Evolutionary conservation across 1,140 invertebrate genomes (phyloP).

Genomic region (Eurytemora carolleeae): DNA sequence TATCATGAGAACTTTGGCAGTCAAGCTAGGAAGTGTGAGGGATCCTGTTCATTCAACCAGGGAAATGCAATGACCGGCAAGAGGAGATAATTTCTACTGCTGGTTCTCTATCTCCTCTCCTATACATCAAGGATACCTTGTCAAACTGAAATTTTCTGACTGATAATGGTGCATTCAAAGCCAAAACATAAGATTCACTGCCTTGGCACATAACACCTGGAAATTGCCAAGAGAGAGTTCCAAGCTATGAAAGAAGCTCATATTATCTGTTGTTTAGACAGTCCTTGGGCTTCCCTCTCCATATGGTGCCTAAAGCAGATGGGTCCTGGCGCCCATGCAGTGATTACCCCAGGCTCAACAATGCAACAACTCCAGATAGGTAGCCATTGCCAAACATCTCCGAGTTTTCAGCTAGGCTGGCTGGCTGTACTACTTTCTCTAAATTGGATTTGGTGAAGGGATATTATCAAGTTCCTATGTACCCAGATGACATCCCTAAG

Average conservation of each 20-base stretch:
- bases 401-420: conserved; percentile 15
- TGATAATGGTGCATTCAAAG: neutral
- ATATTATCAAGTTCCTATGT: conserved; percentile 20
- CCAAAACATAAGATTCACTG: neutral
- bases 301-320: conserved; percentile 19
- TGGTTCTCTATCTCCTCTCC: neutral
- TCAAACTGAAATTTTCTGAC: neutral
- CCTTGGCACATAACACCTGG: neutral
- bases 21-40: neutral
- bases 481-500: conserved; percentile 17
- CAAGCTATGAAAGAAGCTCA: conserved; percentile 18
- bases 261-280: conserved; percentile 17
- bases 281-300: conserved; percentile 19
- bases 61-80: neutral
- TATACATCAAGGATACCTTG: neutral
- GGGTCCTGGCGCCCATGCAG: conserved; percentile 25
- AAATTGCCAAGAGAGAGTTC: conserved; percentile 20
- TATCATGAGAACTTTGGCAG: neutral
- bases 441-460: conserved; percentile 18
- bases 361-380: conserved; percentile 24
- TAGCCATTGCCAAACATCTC: conserved; percentile 25
- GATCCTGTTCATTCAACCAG: neutral
- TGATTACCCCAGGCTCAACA: conserved; percentile 29
- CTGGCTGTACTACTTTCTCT: conserved; percentile 16
- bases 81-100: neutral